These are phyloP conservation scores for Monochamus saltuarius DNA, from an alignment of 1,140 invertebrate species.

Conservation along the genomic window DNA sequence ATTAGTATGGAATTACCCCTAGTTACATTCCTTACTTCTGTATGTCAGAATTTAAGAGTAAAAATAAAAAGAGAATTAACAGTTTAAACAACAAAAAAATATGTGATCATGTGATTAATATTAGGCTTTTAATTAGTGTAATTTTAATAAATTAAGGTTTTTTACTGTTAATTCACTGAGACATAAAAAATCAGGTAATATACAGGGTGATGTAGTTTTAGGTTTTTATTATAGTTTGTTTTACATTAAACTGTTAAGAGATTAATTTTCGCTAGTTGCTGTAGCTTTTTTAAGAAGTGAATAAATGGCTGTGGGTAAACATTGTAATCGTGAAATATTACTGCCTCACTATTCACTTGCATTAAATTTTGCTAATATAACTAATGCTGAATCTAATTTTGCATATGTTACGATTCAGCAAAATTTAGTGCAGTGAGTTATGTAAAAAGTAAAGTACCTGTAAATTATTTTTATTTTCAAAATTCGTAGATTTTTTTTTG, in stretches of 20 bases:
- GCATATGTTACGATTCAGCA: too few relatives aligned
- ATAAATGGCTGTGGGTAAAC: not conserved
- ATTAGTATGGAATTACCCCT: not conserved
- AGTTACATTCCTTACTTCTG: slow-evolving; percentile 40
- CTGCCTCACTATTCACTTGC: too few relatives aligned
- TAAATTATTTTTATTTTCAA: too few relatives aligned
- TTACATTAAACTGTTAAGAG: slow-evolving; percentile 10
- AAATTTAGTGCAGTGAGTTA: too few relatives aligned
- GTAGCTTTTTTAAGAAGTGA: slow-evolving; percentile 12
- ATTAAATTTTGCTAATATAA: too few relatives aligned
- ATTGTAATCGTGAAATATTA: too few relatives aligned
- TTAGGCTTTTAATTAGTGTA: slow-evolving; percentile 23
- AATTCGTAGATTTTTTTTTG: too few relatives aligned
- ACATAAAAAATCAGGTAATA: slow-evolving; percentile 1
- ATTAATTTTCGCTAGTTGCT: slow-evolving; percentile 31
- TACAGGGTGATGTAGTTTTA: slow-evolving; percentile 2
- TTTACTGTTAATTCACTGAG: slow-evolving; percentile 31
- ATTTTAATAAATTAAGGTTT: slow-evolving; percentile 23
- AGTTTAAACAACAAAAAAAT: slow-evolving; percentile 13
- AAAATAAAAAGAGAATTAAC: slow-evolving; percentile 22
- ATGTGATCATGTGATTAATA: slow-evolving; percentile 30
- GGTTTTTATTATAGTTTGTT: slow-evolving; percentile 2
- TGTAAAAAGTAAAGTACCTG: too few relatives aligned
- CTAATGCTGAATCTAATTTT: too few relatives aligned
- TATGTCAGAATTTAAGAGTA: slow-evolving; percentile 28